Base-by-base conservation (phyloP, 2,113 vertebrate species). In the Cyphomyrus discorhynchus region DNA sequence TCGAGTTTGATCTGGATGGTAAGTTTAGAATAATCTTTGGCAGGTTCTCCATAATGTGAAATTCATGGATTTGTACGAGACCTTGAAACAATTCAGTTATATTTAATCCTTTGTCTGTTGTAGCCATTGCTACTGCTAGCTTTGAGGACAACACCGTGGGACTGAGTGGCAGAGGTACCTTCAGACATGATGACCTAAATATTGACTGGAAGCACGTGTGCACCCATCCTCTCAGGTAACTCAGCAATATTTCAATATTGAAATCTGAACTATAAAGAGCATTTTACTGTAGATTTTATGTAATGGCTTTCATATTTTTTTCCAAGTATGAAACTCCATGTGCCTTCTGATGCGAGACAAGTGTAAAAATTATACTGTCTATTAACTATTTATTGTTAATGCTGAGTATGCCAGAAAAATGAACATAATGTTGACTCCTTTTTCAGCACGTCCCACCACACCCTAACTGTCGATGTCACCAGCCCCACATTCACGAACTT, bases 1-100 rank as follows among this genome's bases (percentile, higher is more conserved):
- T 99, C 93, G 95, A 97, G 58, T 98, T 98, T 88, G 93, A 97
- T 87, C 91, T 99, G 56, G 96, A 96, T 88, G 97, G 98, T 99
- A 95, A 97, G 97, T 92, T 49, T 88, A 56, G 2, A 87, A 89
- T 88, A 52, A 86, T 42, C 74, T 39, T 7, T 46, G 7, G 7
- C 35, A 46, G 1, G 42, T 83, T 83, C 21, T 83, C 45, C 13
- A 46, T 45, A 83, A 3, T 24, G 80, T 13, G 15, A 1, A 87
- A 88, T 13, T 77, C 31, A 19, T 46, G 77, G 42, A 24, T 62
- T 35, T 27, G 24, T 0, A 82, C 46, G 24, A 89, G 88, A 56
- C 83, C 70, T 17, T 15, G 74, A 70, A 46, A 56, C 2, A 58
- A 50, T 52, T 7, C 62, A 86, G 7, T 21, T 87, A 19, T 70